phyloP scores from a whole-genome alignment of 1,140 invertebrate genomes.

The Philotrypesis tridentata region DNA sequence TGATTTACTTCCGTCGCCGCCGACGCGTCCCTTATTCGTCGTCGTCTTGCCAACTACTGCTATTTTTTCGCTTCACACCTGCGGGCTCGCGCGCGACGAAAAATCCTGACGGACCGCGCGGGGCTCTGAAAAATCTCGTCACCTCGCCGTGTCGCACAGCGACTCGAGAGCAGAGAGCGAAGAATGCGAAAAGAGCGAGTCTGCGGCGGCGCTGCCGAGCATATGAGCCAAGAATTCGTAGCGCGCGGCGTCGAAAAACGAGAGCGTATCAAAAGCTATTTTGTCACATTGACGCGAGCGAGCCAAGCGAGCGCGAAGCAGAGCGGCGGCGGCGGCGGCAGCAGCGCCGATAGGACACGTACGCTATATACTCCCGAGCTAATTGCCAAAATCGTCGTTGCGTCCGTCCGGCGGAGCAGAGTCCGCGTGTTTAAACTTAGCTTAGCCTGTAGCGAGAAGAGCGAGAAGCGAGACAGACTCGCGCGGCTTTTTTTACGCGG shows the following conservation, averaged over 20 bases:
- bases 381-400: slow-evolving; percentile 62
- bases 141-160: too few relatives aligned
- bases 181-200: neutral
- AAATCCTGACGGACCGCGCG: neutral
- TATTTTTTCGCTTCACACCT: neutral
- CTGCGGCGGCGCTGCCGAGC: too few relatives aligned
- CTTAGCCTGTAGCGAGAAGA: too few relatives aligned
- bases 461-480: too few relatives aligned
- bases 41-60: neutral
- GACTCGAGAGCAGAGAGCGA: too few relatives aligned
- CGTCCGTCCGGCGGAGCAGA: slow-evolving; percentile 23
- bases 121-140: neutral
- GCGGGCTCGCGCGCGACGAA: neutral
- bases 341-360: slow-evolving; percentile 62
- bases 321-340: slow-evolving; percentile 2
- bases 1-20: neutral
- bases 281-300: slow-evolving; percentile 62
- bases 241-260: slow-evolving; percentile 19
- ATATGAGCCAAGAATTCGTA: slow-evolving; percentile 4
- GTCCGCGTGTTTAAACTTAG: slow-evolving; percentile 46
- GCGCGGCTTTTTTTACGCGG: neutral
- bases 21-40: neutral
- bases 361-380: slow-evolving; percentile 52
- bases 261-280: slow-evolving; percentile 50
- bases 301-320: slow-evolving; percentile 59